These are phyloP conservation scores for Phyllopteryx taeniolatus DNA, from an alignment of 2,113 vertebrate genomes.

Conservation along the genomic window DNA sequence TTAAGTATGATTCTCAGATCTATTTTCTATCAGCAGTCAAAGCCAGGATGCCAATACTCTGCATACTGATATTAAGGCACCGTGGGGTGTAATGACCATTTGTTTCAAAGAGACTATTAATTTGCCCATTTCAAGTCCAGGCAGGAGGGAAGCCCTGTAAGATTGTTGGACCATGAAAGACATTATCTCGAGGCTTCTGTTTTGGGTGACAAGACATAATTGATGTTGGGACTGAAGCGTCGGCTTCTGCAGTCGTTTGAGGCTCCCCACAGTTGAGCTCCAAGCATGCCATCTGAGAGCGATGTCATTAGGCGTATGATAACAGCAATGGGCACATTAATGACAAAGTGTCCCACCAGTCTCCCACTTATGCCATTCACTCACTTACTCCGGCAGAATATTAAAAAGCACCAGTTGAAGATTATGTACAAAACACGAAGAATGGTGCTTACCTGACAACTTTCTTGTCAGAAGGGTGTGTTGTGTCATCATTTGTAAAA, in stretches of 20 bases:
- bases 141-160: constrained; percentile 85
- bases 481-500: background rate
- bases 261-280: constrained; percentile 84
- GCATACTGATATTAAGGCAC: constrained; percentile 73
- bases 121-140: constrained; percentile 88
- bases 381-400: constrained; percentile 78
- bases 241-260: constrained; percentile 81
- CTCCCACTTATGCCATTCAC: constrained; percentile 72
- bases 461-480: constrained; percentile 24
- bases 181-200: constrained; percentile 87
- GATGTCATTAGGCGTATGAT: constrained; percentile 87
- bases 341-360: constrained; percentile 76
- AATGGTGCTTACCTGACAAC: constrained; percentile 38
- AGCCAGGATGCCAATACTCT: constrained; percentile 41
- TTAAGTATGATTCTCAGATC: constrained; percentile 32
- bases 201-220: constrained; percentile 80
- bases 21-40: constrained; percentile 48
- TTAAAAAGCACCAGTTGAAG: constrained; percentile 72
- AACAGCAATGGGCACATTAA: constrained; percentile 82
- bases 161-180: constrained; percentile 84
- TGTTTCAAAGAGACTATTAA: constrained; percentile 90
- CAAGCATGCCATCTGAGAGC: constrained; percentile 82
- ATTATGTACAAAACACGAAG: constrained; percentile 16
- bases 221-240: constrained; percentile 80
- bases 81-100: constrained; percentile 83